phyloP scores from a whole-genome alignment of 1,140 invertebrate species.

The Armadillidium nasatum region DNA sequence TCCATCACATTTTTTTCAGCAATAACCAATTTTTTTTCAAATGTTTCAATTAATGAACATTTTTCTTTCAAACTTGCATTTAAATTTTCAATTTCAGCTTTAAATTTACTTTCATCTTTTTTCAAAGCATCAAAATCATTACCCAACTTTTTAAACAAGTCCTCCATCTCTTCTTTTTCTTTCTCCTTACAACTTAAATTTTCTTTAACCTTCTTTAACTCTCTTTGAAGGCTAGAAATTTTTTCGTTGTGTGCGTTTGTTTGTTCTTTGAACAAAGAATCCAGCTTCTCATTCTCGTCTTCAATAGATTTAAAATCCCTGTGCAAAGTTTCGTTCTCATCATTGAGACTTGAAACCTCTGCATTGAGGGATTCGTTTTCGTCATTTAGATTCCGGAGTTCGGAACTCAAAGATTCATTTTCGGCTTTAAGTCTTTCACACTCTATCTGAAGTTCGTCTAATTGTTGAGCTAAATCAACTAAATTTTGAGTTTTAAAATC shows the following conservation, averaged over 20 bases:
- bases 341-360: background rate
- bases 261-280: background rate
- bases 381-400: background rate
- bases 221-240: conserved; percentile 46
- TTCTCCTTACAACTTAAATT: conserved; percentile 47
- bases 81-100: background rate
- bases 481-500: too few species aligned
- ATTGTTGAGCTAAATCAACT: too few species aligned
- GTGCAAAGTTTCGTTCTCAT: conserved; percentile 7
- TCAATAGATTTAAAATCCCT: background rate
- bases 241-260: background rate
- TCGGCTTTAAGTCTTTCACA: conserved; percentile 16
- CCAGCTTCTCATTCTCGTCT: conserved; percentile 28
- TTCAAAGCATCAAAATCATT: background rate
- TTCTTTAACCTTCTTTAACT: conserved; percentile 47
- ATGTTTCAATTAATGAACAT: background rate
- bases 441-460: too few species aligned
- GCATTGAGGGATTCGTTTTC: background rate
- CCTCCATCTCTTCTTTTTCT: too few species aligned
- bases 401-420: background rate
- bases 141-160: too few species aligned
- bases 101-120: conserved; percentile 16
- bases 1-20: too few species aligned
- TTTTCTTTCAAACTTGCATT: background rate
- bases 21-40: too few species aligned